Base-by-base conservation (phyloP, 2,888 invertebrate genomes). In the Euproctis similis region DNA sequence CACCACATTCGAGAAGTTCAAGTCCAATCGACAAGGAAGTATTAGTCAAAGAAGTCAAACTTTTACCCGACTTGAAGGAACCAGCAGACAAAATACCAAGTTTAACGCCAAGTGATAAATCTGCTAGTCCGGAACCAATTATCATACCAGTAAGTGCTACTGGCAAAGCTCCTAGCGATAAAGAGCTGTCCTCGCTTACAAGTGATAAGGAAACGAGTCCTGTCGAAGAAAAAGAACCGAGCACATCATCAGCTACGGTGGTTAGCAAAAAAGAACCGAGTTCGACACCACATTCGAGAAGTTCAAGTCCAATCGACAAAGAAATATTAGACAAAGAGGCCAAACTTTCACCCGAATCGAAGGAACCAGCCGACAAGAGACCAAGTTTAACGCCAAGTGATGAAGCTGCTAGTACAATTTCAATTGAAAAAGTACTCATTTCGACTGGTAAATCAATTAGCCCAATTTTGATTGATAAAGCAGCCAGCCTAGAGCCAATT, bases 191-290 rank as follows among this genome's bases (percentile, higher is more conserved):
- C 17, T 20, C n/a, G 11, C 25, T 12, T 14, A 20, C n/a, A 16
- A 33, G 9, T 4, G 30, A 30, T 1, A 28, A 28, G 7, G 11
- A 2, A 12, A 8, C 20, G 1, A 30, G 30, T 24, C 19, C 28
- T 9, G 13, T 16, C n/a, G n/a, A n/a, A n/a, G n/a, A n/a, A 22
- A 8, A 19, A 7, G 24, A 24, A 10, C 24, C 26, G 3, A 30
- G 36, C 14, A 32, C 14, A 5, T 24, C 38, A 4, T 38, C n/a
- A 2, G 39, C 38, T 1, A 34, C 39, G 2, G 31, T 13, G n/a
- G 16, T 24, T 19, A 23, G 30, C 16, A 19, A 27, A 1, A 30
- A 37, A 16, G 26, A 25, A 9, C 24, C 24, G 2, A 28, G 32
- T 10, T 9, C 31, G 0, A 12, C n/a, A 10, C 18, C 20, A 5